A percentile compares a stretch with the other conserved stretches of the same genome.
phyloP scores from a whole-genome alignment of 2,113 vertebrate species.

The Psophia crepitans region DNA sequence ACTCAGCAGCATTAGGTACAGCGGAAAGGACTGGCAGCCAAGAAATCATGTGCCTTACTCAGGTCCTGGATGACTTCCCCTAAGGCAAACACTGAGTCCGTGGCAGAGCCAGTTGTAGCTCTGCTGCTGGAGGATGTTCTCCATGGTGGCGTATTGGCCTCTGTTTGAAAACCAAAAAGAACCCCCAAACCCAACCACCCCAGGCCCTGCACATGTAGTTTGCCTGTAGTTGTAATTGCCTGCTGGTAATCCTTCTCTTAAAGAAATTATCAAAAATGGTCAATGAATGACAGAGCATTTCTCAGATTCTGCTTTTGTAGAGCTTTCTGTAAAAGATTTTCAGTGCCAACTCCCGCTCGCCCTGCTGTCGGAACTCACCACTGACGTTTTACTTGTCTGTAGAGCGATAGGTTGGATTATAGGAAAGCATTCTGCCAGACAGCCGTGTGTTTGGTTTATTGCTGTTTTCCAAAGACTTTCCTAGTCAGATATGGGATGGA shows the following conservation, averaged over 20 bases:
- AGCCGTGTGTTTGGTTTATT: background rate
- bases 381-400: background rate
- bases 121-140: background rate
- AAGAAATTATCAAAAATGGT: background rate
- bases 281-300: background rate
- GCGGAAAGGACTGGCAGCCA: background rate
- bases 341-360: background rate
- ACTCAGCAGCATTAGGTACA: background rate
- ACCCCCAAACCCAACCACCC: fast-evolving
- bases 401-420: background rate
- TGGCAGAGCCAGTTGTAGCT: background rate
- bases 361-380: background rate
- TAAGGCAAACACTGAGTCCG: background rate
- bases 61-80: background rate
- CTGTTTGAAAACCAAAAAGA: background rate
- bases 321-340: background rate
- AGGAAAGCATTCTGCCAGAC: background rate
- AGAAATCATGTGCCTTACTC: background rate
- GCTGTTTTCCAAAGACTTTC: background rate
- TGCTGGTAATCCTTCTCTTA: background rate
- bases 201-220: background rate
- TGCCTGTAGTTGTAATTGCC: background rate
- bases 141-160: background rate
- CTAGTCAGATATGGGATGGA: background rate
- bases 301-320: background rate